phyloP scores from a whole-genome alignment of 2,113 vertebrate genomes.

The Danionella cerebrum region DNA sequence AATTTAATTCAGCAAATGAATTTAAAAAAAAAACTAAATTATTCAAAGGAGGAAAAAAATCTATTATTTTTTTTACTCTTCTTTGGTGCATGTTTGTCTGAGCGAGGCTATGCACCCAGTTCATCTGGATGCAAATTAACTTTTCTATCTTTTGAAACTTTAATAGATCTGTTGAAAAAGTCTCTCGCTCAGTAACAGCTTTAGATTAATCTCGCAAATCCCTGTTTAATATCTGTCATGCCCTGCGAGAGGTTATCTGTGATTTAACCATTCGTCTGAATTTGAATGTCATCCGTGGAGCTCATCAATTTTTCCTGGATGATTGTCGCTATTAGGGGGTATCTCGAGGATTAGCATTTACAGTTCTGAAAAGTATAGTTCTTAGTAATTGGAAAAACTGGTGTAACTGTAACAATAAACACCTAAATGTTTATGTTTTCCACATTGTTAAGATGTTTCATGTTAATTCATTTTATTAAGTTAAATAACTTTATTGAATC shows the following conservation, averaged over 20 bases:
- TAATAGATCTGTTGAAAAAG: conserved; percentile 64
- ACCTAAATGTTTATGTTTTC: not conserved
- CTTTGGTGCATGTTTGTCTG: conserved; percentile 50
- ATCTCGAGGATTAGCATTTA: not conserved
- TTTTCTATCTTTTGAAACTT: conserved; percentile 61
- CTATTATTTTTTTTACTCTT: conserved; percentile 38
- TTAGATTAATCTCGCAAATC: conserved; percentile 69
- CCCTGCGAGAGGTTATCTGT: conserved; percentile 55
- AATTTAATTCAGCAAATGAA: too few species aligned
- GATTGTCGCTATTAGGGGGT: not conserved
- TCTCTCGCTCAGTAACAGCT: conserved; percentile 60
- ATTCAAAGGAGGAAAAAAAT: conserved; percentile 47
- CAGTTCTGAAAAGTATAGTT: not conserved
- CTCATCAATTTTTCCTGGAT: conserved; percentile 46
- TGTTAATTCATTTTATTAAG: too few species aligned
- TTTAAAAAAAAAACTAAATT: too few species aligned
- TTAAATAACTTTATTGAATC: too few species aligned
- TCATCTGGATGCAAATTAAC: conserved; percentile 65
- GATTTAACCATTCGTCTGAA: conserved; percentile 56
- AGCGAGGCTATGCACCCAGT: conserved; percentile 57
- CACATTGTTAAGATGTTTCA: too few species aligned
- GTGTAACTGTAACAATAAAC: not conserved
- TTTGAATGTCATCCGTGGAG: conserved; percentile 49
- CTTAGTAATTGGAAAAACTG: not conserved
- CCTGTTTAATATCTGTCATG: conserved; percentile 66